A percentile compares a stretch with the other conserved stretches of the same genome.
These are phyloP conservation scores for Choreutis nemorana DNA, from an alignment of 2,888 invertebrate genomes.

Conservation along the genomic window DNA sequence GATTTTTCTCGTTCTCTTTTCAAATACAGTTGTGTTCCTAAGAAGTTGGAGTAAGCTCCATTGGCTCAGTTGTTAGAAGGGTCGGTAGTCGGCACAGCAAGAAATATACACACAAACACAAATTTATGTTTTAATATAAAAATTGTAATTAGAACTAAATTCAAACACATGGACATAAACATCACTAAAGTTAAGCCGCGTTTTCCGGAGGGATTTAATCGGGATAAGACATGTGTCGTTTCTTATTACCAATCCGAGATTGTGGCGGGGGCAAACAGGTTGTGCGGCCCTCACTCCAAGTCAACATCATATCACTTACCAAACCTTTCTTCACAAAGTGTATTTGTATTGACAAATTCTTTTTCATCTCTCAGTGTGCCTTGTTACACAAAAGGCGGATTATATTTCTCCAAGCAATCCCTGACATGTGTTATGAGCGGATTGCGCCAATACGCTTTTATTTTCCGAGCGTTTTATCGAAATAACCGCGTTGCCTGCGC, in stretches of 20 bases:
- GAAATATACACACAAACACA: too few species aligned
- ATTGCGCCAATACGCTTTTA: too few species aligned
- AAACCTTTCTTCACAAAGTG: slow-evolving; percentile 37
- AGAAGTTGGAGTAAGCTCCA: too few species aligned
- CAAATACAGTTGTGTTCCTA: too few species aligned
- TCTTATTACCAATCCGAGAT: slow-evolving; percentile 62
- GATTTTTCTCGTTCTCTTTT: too few species aligned
- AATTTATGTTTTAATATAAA: too few species aligned
- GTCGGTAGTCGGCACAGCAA: too few species aligned
- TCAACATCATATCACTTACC: slow-evolving; percentile 59
- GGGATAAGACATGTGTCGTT: slow-evolving; percentile 62
- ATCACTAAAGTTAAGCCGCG: slow-evolving; percentile 48
- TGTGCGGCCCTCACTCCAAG: slow-evolving; percentile 35
- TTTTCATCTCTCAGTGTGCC: slow-evolving; percentile 32
- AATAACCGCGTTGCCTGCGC: too few species aligned
- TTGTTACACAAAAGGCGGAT: slow-evolving; percentile 22
- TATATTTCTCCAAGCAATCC: slow-evolving; percentile 1
- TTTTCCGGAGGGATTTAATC: slow-evolving; percentile 52
- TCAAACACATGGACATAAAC: too few species aligned
- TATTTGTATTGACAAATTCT: slow-evolving; percentile 46
- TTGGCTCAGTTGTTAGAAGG: too few species aligned
- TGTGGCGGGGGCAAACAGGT: slow-evolving; percentile 54
- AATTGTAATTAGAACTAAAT: too few species aligned
- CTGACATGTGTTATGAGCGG: slow-evolving; percentile 1
- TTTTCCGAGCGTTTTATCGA: too few species aligned